Percentiles rank a stretch among this genome's conserved stretches.
phyloP scores from a whole-genome alignment of 2,888 invertebrate genomes.

The Dromius quadrimaculatus region DNA sequence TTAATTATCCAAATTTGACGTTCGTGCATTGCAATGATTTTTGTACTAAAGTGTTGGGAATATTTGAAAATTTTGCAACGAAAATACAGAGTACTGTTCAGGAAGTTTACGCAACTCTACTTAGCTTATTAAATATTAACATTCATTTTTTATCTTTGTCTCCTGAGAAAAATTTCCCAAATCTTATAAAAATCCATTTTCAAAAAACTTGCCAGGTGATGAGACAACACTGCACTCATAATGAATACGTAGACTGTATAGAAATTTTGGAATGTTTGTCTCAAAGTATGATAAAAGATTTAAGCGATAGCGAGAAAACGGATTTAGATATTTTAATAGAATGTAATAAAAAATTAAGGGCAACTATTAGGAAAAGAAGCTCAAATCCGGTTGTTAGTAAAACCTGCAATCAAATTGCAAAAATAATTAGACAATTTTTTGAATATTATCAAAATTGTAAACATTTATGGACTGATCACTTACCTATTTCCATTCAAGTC shows the following conservation, averaged over 20 bases:
- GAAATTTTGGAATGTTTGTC: slow-evolving; percentile 19
- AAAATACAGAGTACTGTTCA: background rate
- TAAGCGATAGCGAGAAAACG: background rate
- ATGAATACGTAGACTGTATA: slow-evolving; percentile 27
- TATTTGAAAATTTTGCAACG: background rate
- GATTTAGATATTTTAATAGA: slow-evolving; percentile 24
- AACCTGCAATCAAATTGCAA: slow-evolving; percentile 13
- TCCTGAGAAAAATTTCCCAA: slow-evolving; percentile 8
- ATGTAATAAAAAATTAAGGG: slow-evolving; percentile 23
- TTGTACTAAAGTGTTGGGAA: background rate
- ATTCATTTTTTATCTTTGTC: slow-evolving; percentile 15
- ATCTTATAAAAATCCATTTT: background rate
- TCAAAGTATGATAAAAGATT: slow-evolving; percentile 18
- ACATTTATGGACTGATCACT: slow-evolving; percentile 16
- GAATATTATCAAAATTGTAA: slow-evolving; percentile 29
- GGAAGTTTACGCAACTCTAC: slow-evolving; percentile 12
- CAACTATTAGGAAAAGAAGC: background rate
- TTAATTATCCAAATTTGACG: background rate
- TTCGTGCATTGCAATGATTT: slow-evolving; percentile 8
- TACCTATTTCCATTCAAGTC: slow-evolving; percentile 1
- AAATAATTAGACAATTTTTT: slow-evolving; percentile 17
- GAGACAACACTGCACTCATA: slow-evolving; percentile 11
- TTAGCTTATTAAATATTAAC: slow-evolving; percentile 12
- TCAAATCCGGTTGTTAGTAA: background rate
- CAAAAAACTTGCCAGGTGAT: background rate